Conservation (phyloP, 2,113 vertebrate genomes). For the Bubo bubo region DNA sequence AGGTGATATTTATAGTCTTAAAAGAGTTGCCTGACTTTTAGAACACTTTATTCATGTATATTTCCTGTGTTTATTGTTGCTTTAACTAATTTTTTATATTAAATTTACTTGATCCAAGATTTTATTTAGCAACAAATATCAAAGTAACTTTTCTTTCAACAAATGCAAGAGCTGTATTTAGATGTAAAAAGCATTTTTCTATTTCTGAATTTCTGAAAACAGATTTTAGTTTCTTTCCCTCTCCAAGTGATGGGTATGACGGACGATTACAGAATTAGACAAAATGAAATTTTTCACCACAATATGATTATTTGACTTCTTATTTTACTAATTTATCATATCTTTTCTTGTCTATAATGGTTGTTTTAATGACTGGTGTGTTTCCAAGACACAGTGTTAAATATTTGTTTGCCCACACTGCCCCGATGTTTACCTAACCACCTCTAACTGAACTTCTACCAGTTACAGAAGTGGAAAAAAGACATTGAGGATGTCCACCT, state of each 20-base stretch:
- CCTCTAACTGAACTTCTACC: not conserved
- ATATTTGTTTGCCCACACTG: not conserved
- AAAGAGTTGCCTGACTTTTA: constrained; percentile 75
- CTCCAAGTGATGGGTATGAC: not conserved
- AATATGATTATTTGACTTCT: not conserved
- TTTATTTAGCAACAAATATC: constrained; percentile 79
- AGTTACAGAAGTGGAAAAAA: not conserved
- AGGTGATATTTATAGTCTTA: constrained; percentile 87
- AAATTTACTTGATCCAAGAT: constrained; percentile 74
- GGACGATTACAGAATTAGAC: not conserved
- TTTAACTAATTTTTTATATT: constrained; percentile 74
- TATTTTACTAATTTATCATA: not conserved
- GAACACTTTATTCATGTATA: constrained; percentile 87
- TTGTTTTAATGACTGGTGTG: not conserved
- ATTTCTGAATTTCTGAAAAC: constrained; percentile 61
- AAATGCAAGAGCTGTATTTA: constrained; percentile 69
- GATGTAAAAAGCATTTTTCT: constrained; percentile 41
- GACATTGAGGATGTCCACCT: not conserved
- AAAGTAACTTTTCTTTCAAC: constrained; percentile 78
- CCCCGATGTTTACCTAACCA: not conserved
- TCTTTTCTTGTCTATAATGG: not conserved
- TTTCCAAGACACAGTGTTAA: not conserved
- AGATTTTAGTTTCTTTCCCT: constrained; percentile 56
- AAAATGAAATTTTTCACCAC: not conserved
- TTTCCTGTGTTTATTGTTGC: constrained; percentile 88